Evolutionary conservation across 2,888 invertebrate genomes (phyloP).

Genomic region (Apamea epomidion): DNA sequence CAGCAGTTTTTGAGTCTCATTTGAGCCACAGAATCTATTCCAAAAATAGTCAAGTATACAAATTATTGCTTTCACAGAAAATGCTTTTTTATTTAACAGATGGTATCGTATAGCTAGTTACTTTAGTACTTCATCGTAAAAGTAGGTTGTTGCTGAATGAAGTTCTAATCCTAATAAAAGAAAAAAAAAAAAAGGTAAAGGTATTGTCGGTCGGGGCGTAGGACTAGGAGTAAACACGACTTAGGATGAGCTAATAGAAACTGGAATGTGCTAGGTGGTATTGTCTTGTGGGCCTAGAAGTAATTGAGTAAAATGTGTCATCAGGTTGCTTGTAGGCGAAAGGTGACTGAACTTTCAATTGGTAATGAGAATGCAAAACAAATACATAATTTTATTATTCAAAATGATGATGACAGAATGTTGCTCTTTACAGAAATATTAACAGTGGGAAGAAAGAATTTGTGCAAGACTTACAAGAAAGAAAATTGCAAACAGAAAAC

Average conservation of each 20-base stretch:
- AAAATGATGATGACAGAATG: neutral
- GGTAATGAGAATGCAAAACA: neutral
- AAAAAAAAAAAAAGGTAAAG: no score
- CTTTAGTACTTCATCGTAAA: no score
- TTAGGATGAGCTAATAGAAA: slow-evolving; percentile 14
- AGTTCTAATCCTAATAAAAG: no score
- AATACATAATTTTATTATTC: neutral
- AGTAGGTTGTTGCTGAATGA: no score
- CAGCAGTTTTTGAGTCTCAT: neutral
- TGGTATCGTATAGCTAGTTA: no score
- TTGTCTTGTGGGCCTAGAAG: slow-evolving; percentile 5
- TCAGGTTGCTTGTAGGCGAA: slow-evolving; percentile 19
- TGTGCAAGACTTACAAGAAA: neutral
- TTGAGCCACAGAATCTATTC: neutral
- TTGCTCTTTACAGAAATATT: no score
- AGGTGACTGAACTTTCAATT: slow-evolving; percentile 16
- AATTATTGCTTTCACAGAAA: no score
- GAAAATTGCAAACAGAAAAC: no score
- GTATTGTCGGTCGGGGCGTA: no score
- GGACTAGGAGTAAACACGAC: slow-evolving; percentile 2
- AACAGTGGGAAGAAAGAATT: neutral
- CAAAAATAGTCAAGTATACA: no score
- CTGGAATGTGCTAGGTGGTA: slow-evolving; percentile 48
- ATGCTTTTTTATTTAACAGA: no score
- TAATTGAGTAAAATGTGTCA: slow-evolving; percentile 40